Evolutionary conservation across 2,113 vertebrate genomes (phyloP).

Genomic region (Coptodon rendalli): DNA sequence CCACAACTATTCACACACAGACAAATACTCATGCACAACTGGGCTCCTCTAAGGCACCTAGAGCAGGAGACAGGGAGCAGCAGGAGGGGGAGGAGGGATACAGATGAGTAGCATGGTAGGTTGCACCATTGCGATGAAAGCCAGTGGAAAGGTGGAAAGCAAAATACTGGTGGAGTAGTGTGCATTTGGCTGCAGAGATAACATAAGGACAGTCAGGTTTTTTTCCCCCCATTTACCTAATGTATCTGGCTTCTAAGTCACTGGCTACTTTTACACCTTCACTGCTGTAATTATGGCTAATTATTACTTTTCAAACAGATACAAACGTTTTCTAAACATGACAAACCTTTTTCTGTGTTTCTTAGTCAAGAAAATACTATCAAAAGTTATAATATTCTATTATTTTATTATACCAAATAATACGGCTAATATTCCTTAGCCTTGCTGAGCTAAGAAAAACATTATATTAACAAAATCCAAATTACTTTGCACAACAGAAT

Average conservation of each 20-base stretch:
- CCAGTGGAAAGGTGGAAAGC: not conserved
- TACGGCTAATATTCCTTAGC: not conserved
- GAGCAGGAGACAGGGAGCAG: not conserved
- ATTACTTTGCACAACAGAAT: not conserved
- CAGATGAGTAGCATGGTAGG: constrained; percentile 42
- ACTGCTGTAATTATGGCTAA: not conserved
- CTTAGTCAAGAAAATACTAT: not conserved
- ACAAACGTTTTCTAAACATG: rapidly evolving
- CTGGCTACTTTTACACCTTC: not conserved
- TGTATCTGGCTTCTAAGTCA: not conserved
- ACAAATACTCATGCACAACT: not conserved
- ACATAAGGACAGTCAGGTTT: not conserved
- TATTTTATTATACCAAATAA: not conserved
- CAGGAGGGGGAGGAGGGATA: not conserved
- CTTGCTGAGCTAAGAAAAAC: not conserved
- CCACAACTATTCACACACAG: constrained; percentile 3
- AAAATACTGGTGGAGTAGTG: not conserved
- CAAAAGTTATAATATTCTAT: not conserved
- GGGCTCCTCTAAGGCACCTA: constrained; percentile 6
- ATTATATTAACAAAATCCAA: not conserved
- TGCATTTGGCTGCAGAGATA: not conserved
- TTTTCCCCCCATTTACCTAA: not conserved
- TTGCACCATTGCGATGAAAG: constrained; percentile 36
- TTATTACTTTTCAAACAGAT: not conserved
- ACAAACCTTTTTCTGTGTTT: not conserved